Conservation (phyloP, 2,888 invertebrate genomes). For the Campopleginae sp. region DNA sequence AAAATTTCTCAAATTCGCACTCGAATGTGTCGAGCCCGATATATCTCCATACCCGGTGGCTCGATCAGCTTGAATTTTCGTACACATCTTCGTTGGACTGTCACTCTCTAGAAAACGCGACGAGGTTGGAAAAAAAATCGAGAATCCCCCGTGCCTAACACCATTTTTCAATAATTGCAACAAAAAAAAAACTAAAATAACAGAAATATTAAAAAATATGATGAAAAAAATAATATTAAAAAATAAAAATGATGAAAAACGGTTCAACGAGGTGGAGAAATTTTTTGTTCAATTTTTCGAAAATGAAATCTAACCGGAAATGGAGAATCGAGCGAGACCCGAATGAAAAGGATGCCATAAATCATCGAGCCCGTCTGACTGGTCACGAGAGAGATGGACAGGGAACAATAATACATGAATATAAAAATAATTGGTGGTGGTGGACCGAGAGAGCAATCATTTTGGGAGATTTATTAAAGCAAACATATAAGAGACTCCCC, state of each 20-base stretch:
- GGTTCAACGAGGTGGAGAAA: too few species aligned
- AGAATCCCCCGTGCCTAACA: too few species aligned
- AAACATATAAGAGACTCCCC: conserved; percentile 4
- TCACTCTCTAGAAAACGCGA: background rate
- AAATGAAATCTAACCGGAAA: background rate
- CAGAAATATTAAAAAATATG: background rate
- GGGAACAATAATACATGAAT: conserved; percentile 1
- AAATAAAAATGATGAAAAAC: too few species aligned
- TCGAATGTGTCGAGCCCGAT: too few species aligned
- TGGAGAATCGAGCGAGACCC: background rate
- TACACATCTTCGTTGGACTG: background rate
- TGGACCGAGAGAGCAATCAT: conserved; percentile 3
- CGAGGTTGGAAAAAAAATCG: background rate
- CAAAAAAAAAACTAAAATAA: background rate
- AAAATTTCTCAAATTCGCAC: too few species aligned
- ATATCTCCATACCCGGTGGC: background rate
- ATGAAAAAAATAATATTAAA: too few species aligned
- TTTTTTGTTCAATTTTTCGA: background rate
- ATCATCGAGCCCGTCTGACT: background rate
- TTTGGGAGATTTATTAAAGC: conserved; percentile 5
- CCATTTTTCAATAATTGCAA: too few species aligned
- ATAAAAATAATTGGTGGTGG: background rate
- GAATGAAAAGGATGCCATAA: background rate
- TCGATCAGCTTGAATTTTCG: background rate
- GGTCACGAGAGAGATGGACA: background rate